Percentiles rank a stretch among this genome's conserved stretches.
These are phyloP conservation scores for Callinectes sapidus DNA, from an alignment of 2,888 invertebrate species.

Conservation along the genomic window DNA sequence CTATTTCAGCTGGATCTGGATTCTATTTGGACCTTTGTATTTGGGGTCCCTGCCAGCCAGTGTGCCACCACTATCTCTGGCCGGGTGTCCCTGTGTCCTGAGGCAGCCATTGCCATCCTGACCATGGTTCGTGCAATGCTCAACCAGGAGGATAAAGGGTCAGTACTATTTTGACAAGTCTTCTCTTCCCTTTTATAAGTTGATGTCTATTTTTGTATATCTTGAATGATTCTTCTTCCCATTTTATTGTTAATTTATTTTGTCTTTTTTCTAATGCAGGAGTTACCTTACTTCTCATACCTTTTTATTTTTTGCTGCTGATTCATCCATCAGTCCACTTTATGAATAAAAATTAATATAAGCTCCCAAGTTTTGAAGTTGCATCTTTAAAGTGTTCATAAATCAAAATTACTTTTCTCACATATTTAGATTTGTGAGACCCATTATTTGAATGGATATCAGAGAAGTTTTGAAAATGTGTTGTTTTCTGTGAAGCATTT, in stretches of 20 bases:
- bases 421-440: no score
- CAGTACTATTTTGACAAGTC: not conserved
- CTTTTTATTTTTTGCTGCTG: not conserved
- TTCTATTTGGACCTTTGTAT: constrained; percentile 95
- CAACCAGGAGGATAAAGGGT: constrained; percentile 77
- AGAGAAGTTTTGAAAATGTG: no score
- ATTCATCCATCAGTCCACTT: not conserved
- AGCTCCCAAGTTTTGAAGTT: no score
- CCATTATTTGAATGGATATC: no score
- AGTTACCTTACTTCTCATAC: not conserved
- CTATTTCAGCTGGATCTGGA: constrained; percentile 81
- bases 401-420: no score
- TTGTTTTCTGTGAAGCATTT: no score
- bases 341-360: no score
- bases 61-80: constrained; percentile 75
- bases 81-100: constrained; percentile 87
- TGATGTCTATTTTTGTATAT: not conserved
- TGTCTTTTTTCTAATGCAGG: not conserved
- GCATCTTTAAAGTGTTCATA: no score
- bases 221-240: not conserved
- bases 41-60: constrained; percentile 81
- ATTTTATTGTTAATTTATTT: not conserved
- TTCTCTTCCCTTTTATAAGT: not conserved
- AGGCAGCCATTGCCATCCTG: constrained; percentile 91
- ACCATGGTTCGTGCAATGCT: constrained; percentile 89